Evolutionary conservation across 2,888 invertebrate species (phyloP), one percentile per base, ranked within the genome.

Genomic region (Frankliniella intonsa): DNA sequence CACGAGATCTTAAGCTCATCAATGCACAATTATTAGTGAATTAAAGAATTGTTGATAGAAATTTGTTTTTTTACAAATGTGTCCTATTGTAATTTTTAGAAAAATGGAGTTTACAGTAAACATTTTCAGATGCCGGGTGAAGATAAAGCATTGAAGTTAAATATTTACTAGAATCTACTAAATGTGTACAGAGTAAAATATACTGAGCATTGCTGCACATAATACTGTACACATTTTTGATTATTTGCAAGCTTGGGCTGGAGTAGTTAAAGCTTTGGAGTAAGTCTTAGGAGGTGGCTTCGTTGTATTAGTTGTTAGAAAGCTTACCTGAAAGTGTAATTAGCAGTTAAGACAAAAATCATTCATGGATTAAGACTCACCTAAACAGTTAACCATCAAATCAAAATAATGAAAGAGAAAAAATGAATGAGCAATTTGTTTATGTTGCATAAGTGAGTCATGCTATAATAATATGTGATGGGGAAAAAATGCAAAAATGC

Each of bases 171-270:
- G 14, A 19, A 55, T 19, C 69, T 76, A 22, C 12, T 25, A 25
- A 10, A 22, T 76, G 12, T 12, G 25, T 25, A 76, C 22, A 25
- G 25, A 76, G 7, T 2, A 25, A 76, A 22, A 22, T 76, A 10
- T 12, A 22, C 25, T 12, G 25, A 76, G 22, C 9, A 25, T 76
- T 8, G 12, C 25, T n/a, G 22, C 9, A 25, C 12, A 12, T 76
- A 22, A 55, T 25, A 76, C 10, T 76, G 22, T 76, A 11, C 55
- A 22, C 11, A 22, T 76, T 22, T 25, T 25, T 76, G 55, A 25
- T 76, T 76, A 76, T 22, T 76, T 22, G 69, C 69, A 25, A 22
- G 69, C 69, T 22, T 76, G 69, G 69, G 69, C 69, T 76, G 69
- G 69, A 76, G 22, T 11, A 38, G 38, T 38, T 38, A 38, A 3